Base-by-base conservation (phyloP, 92 coral and sea anemone species). In the Meandrina meandrites region DNA sequence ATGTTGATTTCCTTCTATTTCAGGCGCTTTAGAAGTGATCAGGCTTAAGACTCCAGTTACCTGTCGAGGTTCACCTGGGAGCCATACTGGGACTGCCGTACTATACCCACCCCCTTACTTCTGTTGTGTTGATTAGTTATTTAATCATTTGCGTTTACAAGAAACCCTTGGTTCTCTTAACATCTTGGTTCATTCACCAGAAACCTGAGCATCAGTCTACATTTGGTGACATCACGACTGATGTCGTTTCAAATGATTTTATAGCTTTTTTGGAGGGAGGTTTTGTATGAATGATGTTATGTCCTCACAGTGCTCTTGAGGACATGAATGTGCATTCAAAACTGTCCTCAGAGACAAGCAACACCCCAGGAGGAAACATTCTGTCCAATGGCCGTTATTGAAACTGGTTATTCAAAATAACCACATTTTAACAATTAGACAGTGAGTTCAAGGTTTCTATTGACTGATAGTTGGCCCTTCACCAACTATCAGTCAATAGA, bases 11-110 rank as follows among this genome's bases (percentile, higher is more conserved):
- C 4, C 34, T 69, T 50, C 8, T 50, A n/a, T 82, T 50, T 32
- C 53, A 83, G 86, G 86, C 86, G 86, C 42, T 83, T 83, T 72
- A 36, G n/a, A 24, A 21, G 22, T 16, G 50, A 48, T 15, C 67
- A 71, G 68, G 7, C 62, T 47, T 73, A 73, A 31, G 27, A 22
- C 21, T 70, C 32, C 37, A 57, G 24, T 18, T 22, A n/a, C 68
- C 34, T 60, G 67, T 28, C 12, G 14, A 47, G 57, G 36, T 19
- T 40, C n/a, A 6, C 18, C 17, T 66, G 35, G 18, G 32, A 28
- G 35, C 14, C 4, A 66, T 66, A n/a, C 71, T 27, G 35, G 14
- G 30, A 24, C 68, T n/a, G n/a, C n/a, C 22, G n/a, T 24, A 8
- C 35, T 28, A 17, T 12, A 22, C 71, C 71, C 17, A 8, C 32